phyloP scores from a whole-genome alignment of 2,113 vertebrate genomes.

The Galbula dea region DNA sequence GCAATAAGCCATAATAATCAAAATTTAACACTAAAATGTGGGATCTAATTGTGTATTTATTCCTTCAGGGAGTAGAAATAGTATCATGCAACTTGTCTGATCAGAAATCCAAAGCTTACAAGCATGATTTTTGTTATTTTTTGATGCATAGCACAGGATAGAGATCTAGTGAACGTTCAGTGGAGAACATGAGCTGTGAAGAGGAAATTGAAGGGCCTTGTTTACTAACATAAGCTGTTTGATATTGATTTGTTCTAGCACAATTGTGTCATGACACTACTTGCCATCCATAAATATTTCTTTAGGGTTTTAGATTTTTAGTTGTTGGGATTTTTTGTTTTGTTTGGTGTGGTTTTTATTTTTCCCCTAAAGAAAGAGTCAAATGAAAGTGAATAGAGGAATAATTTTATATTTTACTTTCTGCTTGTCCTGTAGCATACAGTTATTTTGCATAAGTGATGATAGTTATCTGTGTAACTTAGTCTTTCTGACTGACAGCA shows the following conservation, averaged over 20 bases:
- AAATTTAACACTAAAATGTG: background rate
- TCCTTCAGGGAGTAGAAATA: background rate
- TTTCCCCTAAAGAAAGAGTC: background rate
- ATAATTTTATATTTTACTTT: background rate
- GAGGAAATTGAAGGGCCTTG: background rate
- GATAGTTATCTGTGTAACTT: too few relatives aligned
- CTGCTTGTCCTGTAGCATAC: background rate
- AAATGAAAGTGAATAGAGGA: background rate
- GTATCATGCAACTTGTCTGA: background rate
- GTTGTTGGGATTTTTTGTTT: too few relatives aligned
- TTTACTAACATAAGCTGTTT: background rate
- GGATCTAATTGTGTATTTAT: background rate
- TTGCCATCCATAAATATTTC: background rate
- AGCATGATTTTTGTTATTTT: background rate
- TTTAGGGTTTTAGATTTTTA: background rate
- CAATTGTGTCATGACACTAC: conserved; percentile 4
- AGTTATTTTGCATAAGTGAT: background rate
- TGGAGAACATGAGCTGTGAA: background rate
- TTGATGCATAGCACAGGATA: background rate
- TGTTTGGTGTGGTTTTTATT: too few relatives aligned
- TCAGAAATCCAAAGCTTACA: background rate
- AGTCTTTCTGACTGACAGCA: too few relatives aligned
- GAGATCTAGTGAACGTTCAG: background rate
- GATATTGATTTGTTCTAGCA: conserved; percentile 6
- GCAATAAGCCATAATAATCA: background rate